Conservation (phyloP, 2,797 vertebrate genomes). For the Coranthus polyacanthus region DNA sequence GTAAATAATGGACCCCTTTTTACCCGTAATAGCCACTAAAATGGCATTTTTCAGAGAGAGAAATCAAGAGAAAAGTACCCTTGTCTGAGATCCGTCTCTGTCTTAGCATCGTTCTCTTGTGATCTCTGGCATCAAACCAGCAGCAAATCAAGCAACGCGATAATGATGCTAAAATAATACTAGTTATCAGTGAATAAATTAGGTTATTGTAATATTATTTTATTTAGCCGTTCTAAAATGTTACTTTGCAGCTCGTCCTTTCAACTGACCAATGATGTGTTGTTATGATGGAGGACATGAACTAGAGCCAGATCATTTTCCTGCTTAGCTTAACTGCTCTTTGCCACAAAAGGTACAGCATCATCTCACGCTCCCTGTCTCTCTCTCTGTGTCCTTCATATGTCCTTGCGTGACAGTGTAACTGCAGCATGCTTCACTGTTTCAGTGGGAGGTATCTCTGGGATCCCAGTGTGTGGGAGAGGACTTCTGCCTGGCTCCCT, state of each 20-base stretch:
- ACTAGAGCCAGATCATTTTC: constrained; percentile 18
- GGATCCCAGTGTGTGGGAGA: constrained; percentile 71
- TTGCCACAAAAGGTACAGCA: constrained; percentile 31
- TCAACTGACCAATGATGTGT: constrained; percentile 32
- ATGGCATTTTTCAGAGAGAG: no score
- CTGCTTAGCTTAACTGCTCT: constrained; percentile 22
- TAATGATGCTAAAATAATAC: no score
- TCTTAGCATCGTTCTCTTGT: no score
- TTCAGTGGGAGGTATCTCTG: constrained; percentile 71
- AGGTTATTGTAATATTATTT: no score
- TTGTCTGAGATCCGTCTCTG: no score
- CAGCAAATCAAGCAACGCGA: no score
- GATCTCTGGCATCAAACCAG: no score
- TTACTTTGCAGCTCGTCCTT: constrained; percentile 50
- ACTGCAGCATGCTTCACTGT: constrained; percentile 65
- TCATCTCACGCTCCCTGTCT: constrained; percentile 34
- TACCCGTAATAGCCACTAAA: no score
- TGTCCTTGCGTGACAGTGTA: constrained; percentile 77
- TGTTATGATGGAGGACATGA: constrained; percentile 22
- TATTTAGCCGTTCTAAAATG: no score
- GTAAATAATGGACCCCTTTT: no score
- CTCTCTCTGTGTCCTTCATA: constrained; percentile 73
- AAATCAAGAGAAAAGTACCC: no score
- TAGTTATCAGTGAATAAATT: no score
- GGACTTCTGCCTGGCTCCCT: constrained; percentile 65